phyloP scores from a whole-genome alignment of 1,140 invertebrate species.

The Hirudo medicinalis region DNA sequence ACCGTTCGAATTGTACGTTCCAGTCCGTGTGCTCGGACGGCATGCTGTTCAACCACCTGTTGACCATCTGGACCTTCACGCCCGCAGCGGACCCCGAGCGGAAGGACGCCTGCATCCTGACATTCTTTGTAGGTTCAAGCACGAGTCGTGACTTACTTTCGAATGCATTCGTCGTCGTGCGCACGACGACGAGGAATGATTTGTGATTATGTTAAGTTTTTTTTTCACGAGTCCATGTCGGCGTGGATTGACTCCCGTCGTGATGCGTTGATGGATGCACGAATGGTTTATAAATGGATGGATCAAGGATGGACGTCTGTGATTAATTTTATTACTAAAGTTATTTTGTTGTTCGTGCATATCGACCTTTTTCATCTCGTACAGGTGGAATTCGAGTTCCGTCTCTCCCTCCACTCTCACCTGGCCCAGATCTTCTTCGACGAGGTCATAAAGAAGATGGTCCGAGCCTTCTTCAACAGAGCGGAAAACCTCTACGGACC shows the following conservation, averaged over 20 bases:
- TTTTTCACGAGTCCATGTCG: too few relatives aligned
- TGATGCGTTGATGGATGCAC: too few relatives aligned
- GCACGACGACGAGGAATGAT: too few relatives aligned
- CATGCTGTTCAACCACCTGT: constrained; percentile 71
- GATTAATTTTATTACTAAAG: too few relatives aligned
- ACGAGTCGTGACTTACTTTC: too few relatives aligned
- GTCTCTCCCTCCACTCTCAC: constrained; percentile 68
- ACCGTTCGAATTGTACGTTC: constrained; percentile 19
- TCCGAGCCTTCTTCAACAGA: constrained; percentile 75
- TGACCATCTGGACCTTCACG: constrained; percentile 81
- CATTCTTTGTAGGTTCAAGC: constrained; percentile 55
- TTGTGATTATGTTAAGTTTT: too few relatives aligned
- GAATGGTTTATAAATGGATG: too few relatives aligned
- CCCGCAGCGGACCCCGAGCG: constrained; percentile 64
- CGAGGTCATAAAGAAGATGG: constrained; percentile 86
- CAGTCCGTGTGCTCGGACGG: constrained; percentile 77
- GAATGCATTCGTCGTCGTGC: too few relatives aligned
- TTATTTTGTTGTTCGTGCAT: too few relatives aligned
- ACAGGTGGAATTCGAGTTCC: constrained; percentile 71
- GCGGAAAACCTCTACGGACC: constrained; percentile 62
- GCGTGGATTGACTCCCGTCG: too few relatives aligned
- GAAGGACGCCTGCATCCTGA: constrained; percentile 66
- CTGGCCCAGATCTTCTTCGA: constrained; percentile 87
- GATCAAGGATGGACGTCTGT: too few relatives aligned
- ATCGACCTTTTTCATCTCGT: constrained; percentile 19